Conservation (phyloP, 2,113 vertebrate species). For the Pipa parva region DNA sequence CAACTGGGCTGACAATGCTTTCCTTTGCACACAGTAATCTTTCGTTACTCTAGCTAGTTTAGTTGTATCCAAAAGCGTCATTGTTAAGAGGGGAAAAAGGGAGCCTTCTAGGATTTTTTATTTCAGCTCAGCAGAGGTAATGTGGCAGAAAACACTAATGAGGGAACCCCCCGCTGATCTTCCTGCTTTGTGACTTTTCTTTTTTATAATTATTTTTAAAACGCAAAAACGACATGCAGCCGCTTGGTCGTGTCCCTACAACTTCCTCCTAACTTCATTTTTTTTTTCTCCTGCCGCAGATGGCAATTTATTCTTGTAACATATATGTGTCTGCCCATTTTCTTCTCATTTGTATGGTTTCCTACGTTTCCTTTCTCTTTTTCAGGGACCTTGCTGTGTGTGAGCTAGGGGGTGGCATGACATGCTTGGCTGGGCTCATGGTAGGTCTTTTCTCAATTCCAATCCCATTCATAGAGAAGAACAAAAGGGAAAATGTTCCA, state of each 20-base stretch:
- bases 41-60: slow-evolving; percentile 76
- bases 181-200: slow-evolving; percentile 83
- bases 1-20: slow-evolving; percentile 75
- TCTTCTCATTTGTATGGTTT: slow-evolving; percentile 82
- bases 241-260: slow-evolving; percentile 66
- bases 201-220: slow-evolving; percentile 85
- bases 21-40: slow-evolving; percentile 75
- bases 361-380: slow-evolving; percentile 75
- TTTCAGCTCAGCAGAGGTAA: slow-evolving; percentile 78
- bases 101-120: slow-evolving; percentile 71
- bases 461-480: slow-evolving; percentile 71
- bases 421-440: slow-evolving; percentile 91
- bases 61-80: slow-evolving; percentile 73
- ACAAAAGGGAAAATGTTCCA: slow-evolving; percentile 73
- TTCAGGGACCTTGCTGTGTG: slow-evolving; percentile 84
- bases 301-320: slow-evolving; percentile 76
- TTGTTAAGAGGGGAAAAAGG: slow-evolving; percentile 64
- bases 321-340: slow-evolving; percentile 73
- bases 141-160: slow-evolving; percentile 78
- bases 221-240: slow-evolving; percentile 79
- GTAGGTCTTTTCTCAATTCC: slow-evolving; percentile 86
- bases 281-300: slow-evolving; percentile 59
- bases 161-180: slow-evolving; percentile 74
- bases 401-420: slow-evolving; percentile 90
- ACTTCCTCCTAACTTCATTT: slow-evolving; percentile 69